Conservation (phyloP, 2,113 vertebrate genomes). For the Pongo abelii region DNA sequence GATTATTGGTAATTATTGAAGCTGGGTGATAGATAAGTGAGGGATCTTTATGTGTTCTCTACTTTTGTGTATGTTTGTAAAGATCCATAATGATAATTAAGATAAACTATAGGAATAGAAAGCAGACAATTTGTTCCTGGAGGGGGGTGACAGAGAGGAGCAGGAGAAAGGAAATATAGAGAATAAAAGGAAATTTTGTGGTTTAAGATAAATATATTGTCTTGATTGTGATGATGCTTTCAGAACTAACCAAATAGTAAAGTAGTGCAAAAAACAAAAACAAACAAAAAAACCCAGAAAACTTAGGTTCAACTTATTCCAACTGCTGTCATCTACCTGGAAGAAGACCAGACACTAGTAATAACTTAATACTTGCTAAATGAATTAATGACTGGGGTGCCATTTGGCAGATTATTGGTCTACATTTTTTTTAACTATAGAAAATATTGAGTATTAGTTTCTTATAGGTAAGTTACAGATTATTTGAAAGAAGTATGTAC, state of each 20-base stretch:
- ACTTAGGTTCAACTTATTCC: background rate
- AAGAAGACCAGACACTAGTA: background rate
- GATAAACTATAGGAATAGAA: background rate
- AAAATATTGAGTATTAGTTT: background rate
- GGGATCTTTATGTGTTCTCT: background rate
- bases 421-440: background rate
- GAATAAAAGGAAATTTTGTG: background rate
- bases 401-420: background rate
- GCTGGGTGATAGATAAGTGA: background rate
- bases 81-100: background rate
- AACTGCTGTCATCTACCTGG: background rate
- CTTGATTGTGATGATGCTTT: background rate
- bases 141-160: background rate
- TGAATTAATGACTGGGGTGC: background rate
- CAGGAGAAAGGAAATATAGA: background rate
- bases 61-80: background rate
- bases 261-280: background rate
- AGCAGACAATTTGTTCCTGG: no score
- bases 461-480: background rate
- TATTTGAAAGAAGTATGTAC: background rate
- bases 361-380: background rate
- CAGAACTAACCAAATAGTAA: background rate
- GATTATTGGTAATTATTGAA: background rate
- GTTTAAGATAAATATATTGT: background rate
- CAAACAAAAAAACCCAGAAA: background rate